Evolutionary conservation across 2,888 invertebrate species (phyloP).

Genomic region (Calliopum simillimum): DNA sequence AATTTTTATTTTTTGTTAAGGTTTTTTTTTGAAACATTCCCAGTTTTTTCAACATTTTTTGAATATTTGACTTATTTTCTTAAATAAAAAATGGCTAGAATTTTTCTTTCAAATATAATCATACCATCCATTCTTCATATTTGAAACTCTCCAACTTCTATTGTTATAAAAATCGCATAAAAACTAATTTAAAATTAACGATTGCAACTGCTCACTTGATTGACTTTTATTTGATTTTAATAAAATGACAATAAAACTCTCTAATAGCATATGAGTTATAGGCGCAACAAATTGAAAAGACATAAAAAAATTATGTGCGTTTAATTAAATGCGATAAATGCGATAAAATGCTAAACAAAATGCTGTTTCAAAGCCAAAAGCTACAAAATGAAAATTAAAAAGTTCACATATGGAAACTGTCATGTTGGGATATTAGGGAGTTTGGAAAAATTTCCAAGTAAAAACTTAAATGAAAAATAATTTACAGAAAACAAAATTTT

Average conservation of each 20-base stretch:
- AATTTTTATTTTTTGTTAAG: too few relatives aligned
- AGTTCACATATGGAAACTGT: too few relatives aligned
- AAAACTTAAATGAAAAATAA: neutral
- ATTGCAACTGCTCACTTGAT: slow-evolving; percentile 5
- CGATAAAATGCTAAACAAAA: slow-evolving; percentile 5
- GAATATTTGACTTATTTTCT: too few relatives aligned
- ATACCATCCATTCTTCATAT: too few relatives aligned
- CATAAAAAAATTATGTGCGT: slow-evolving; percentile 8
- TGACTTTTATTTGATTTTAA: slow-evolving; percentile 34
- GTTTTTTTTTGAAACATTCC: too few relatives aligned
- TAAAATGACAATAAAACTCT: slow-evolving; percentile 22
- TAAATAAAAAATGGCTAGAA: too few relatives aligned
- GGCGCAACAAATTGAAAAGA: slow-evolving; percentile 28
- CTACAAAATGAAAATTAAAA: too few relatives aligned
- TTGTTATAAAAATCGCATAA: slow-evolving; percentile 27
- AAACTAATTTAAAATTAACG: slow-evolving; percentile 10
- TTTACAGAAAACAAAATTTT: too few relatives aligned
- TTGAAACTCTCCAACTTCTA: neutral
- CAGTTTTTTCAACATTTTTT: too few relatives aligned
- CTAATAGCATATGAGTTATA: slow-evolving; percentile 19
- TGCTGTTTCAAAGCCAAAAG: too few relatives aligned
- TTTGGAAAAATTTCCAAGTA: neutral
- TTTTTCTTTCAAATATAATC: too few relatives aligned
- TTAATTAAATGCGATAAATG: neutral
- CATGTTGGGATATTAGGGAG: neutral